Base-by-base conservation (phyloP, 2,888 invertebrate genomes). In the Drosophila antonietae region DNA sequence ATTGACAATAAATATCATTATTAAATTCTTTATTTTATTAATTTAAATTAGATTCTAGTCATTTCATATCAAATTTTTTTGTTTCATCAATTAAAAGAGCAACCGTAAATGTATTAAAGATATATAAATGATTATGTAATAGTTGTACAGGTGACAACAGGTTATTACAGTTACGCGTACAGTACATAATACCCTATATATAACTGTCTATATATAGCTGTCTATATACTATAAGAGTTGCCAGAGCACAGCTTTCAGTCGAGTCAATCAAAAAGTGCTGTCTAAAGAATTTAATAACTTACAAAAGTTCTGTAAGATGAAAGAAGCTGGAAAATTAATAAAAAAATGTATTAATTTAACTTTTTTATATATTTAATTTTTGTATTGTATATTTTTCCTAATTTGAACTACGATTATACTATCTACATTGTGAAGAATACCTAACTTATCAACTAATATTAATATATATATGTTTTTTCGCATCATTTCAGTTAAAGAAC, bases 401-500 rank as follows among this genome's bases (percentile, higher is more conserved):
- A 5, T 4, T 3, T 28, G 5, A 28, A 28, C 28, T 28, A 28
- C 5, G 28, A 4, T 28, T 28, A 6, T 28, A 4, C 5, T 28
- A 6, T 28, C 5, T 28, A 28, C 5, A 28, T 28, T 5, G 5
- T 5, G 4, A 4, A 28, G 23, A 23, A 14, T 37, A 14, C 5
- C 37, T 14, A 14, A 2, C 6, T 15, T 15, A 47, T 15, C 3
- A 28, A 47, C 15, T 9, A 47, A 47, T 47, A 28, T 31, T 15
- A 28, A 28, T 28, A 47, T 2, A 31, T 28, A 4, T n/a, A 2
- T 10, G 10, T 23, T 1, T n/a, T 33, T 10, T 2, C 20, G 2
- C 3, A 23, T 49, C 6, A n/a, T 53, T 53, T 39, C 53, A 53
- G 53, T 39, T 39, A 0, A 56, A 57, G 68, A 28, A 31, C 23